phyloP scores from a whole-genome alignment of 2,797 vertebrate genomes.

The Sebastolobus alascanus region DNA sequence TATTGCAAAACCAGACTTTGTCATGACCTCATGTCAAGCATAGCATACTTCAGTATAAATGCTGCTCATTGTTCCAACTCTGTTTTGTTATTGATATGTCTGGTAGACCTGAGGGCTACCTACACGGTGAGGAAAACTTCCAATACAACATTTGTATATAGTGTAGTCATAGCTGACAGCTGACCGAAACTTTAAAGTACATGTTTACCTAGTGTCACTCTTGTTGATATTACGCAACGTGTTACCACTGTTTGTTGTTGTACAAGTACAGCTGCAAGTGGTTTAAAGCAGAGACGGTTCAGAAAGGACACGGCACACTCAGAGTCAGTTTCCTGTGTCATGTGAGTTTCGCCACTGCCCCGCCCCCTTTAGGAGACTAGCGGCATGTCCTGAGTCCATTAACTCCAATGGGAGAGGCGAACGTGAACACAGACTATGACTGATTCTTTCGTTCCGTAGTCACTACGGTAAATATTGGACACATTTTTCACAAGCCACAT shows the following conservation, averaged over 20 bases:
- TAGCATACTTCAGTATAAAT: constrained; percentile 5
- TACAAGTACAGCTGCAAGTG: neutral
- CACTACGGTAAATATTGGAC: too few species aligned
- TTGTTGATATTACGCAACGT: neutral
- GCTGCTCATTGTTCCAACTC: constrained; percentile 46
- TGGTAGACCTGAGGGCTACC: neutral
- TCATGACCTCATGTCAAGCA: constrained; percentile 24
- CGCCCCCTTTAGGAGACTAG: too few species aligned
- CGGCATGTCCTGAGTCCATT: too few species aligned
- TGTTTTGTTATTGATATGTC: constrained; percentile 36
- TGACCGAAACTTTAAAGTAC: constrained; percentile 1
- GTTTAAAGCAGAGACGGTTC: neutral
- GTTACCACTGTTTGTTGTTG: neutral
- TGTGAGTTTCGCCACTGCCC: too few species aligned
- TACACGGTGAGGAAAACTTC: neutral
- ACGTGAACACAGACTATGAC: too few species aligned
- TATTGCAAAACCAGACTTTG: constrained; percentile 27
- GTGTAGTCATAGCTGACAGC: neutral
- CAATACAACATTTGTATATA: neutral
- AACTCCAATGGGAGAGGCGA: too few species aligned
- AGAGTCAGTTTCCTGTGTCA: too few species aligned
- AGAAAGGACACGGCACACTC: too few species aligned
- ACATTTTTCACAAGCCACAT: too few species aligned
- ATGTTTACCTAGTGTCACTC: neutral
- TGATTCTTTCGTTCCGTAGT: too few species aligned